Evolutionary conservation across 1,140 invertebrate species (phyloP).

Genomic region (Drosophila navojoa): DNA sequence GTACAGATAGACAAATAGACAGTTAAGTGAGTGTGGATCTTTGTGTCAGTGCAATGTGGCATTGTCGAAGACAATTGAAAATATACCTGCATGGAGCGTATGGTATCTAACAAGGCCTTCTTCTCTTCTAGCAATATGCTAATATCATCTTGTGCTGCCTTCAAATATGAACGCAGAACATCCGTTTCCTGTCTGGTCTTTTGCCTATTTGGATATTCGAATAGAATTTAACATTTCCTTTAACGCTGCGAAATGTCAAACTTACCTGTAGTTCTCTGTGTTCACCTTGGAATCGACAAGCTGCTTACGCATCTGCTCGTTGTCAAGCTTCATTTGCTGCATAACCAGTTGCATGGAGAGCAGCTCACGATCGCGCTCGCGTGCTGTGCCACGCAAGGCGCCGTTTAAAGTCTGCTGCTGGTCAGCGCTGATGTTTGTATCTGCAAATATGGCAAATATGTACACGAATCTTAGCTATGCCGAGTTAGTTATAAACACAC

Average conservation of each 20-base stretch:
- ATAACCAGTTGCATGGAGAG: constrained; percentile 84
- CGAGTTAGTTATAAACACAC: constrained; percentile 1
- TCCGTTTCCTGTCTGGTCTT: constrained; percentile 88
- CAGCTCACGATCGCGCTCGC: constrained; percentile 84
- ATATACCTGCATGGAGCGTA: constrained; percentile 87
- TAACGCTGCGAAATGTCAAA: constrained; percentile 22
- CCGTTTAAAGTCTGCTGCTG: constrained; percentile 50
- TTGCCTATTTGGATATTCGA: constrained; percentile 62
- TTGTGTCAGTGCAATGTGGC: neutral
- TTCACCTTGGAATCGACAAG: constrained; percentile 86
- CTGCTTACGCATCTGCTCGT: constrained; percentile 87
- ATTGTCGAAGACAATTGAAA: neutral
- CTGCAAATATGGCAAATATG: constrained; percentile 13
- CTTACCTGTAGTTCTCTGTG: constrained; percentile 86
- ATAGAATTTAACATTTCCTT: neutral
- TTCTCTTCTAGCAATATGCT: constrained; percentile 89
- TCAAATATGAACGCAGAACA: constrained; percentile 86
- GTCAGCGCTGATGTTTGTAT: constrained; percentile 57
- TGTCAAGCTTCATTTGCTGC: constrained; percentile 86
- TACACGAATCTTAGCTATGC: neutral
- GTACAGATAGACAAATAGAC: constrained; percentile 45
- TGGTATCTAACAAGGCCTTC: constrained; percentile 88
- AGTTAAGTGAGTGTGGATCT: constrained; percentile 36
- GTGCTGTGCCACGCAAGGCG: constrained; percentile 59
- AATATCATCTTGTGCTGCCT: constrained; percentile 90